Conservation (phyloP, 2,888 invertebrate species). For the Oscheius sp. region DNA sequence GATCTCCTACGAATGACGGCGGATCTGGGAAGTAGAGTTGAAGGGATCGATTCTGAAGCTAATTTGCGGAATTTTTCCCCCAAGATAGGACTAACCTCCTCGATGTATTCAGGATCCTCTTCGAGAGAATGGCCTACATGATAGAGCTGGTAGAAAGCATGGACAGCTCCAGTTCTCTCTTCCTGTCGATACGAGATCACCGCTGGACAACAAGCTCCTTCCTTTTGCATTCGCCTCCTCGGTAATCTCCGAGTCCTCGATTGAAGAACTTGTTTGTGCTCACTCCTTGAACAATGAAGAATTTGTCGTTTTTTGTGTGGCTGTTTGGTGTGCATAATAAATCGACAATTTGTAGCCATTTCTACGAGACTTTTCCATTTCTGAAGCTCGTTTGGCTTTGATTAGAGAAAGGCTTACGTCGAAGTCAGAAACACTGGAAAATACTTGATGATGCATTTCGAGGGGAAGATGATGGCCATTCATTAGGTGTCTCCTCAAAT, state of each 20-base stretch:
- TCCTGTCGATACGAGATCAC: constrained; percentile 45
- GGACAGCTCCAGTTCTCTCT: constrained; percentile 26
- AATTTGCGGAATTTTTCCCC: not conserved
- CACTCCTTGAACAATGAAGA: constrained; percentile 50
- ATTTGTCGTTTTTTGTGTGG: constrained; percentile 45
- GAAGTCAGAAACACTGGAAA: constrained; percentile 46
- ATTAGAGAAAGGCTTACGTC: constrained; percentile 26
- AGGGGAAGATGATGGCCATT: constrained; percentile 35
- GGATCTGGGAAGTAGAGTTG: constrained; percentile 38
- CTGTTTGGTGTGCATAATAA: constrained; percentile 51
- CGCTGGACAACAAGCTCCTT: constrained; percentile 46
- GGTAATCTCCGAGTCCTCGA: constrained; percentile 45
- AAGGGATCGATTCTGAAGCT: constrained; percentile 26
- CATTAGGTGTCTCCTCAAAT: constrained; percentile 40
- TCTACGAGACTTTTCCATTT: constrained; percentile 43
- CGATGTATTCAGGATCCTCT: not conserved
- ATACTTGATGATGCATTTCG: constrained; percentile 49
- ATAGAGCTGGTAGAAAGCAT: constrained; percentile 43
- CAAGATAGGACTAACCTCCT: not conserved
- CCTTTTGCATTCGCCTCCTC: constrained; percentile 39
- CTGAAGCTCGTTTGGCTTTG: not conserved
- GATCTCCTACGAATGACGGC: constrained; percentile 34
- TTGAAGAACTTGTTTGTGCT: constrained; percentile 48
- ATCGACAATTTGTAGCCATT: constrained; percentile 34
- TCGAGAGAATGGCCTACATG: constrained; percentile 41